phyloP scores from a whole-genome alignment of 2,797 vertebrate genomes.

The Chromis chromis region DNA sequence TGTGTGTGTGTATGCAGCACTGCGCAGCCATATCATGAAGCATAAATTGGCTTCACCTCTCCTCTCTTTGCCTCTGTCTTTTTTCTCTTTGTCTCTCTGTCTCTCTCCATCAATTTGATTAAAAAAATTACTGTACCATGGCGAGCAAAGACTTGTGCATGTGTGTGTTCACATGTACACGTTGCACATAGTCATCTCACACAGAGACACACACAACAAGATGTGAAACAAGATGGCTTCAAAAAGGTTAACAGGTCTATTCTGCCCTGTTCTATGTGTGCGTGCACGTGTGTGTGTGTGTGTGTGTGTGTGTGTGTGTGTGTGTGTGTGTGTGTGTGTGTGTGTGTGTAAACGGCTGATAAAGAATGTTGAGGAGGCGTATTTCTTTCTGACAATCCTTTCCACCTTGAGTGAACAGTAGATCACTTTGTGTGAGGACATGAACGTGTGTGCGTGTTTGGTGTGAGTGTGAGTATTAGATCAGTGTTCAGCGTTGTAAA shows the following conservation, averaged over 20 bases:
- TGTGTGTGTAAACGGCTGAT: conserved; percentile 57
- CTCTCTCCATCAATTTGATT: conserved; percentile 93
- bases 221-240: conserved; percentile 61
- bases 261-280: conserved; percentile 41
- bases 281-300: conserved; percentile 35
- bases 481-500: conserved; percentile 76
- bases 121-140: conserved; percentile 98
- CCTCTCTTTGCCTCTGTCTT: conserved; percentile 71
- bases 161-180: conserved; percentile 86
- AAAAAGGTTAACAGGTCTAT: conserved; percentile 70
- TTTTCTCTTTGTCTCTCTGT: conserved; percentile 75
- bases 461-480: conserved; percentile 68
- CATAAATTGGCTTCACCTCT: conserved; percentile 98
- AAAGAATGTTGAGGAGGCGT: conserved; percentile 67
- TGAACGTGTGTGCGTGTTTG: conserved; percentile 40
- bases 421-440: conserved; percentile 67
- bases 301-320: conserved; percentile 33
- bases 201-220: conserved; percentile 62
- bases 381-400: conserved; percentile 77
- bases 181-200: conserved; percentile 65
- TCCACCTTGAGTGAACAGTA: conserved; percentile 63
- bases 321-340: conserved; percentile 35
- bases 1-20: conserved; percentile 80
- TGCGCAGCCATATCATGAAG: conserved; percentile 94
- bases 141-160: conserved; percentile 89